These are phyloP conservation scores for Crocodylus rhombifer DNA, from an alignment of 2,797 vertebrate species.

Conservation along the genomic window DNA sequence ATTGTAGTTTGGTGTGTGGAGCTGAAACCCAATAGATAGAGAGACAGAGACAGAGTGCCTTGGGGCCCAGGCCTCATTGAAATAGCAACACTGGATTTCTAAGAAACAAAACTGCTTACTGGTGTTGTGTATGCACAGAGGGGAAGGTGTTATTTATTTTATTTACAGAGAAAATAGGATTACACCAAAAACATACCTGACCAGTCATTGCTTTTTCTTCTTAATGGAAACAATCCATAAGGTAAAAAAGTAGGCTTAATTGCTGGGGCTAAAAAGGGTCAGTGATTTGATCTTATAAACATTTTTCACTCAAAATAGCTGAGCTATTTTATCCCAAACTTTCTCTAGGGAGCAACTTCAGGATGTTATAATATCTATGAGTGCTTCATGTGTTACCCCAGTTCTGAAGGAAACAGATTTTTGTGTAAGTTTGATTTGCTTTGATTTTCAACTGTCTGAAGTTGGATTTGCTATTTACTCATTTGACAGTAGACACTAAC, in stretches of 20 bases:
- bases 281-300: not conserved
- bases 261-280: not conserved
- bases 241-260: not conserved
- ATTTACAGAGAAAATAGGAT: no score
- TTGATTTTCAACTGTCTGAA: not conserved
- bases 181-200: not conserved
- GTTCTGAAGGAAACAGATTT: conserved; percentile 58
- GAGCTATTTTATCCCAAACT: not conserved
- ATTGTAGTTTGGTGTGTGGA: no score
- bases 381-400: conserved; percentile 55
- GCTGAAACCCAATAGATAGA: no score
- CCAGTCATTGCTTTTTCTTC: not conserved
- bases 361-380: conserved; percentile 44
- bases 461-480: conserved; percentile 71
- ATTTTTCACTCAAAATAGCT: not conserved
- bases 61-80: no score
- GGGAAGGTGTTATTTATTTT: no score
- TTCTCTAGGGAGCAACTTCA: not conserved
- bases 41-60: no score
- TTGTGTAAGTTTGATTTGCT: not conserved
- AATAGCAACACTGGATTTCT: no score
- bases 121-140: no score
- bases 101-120: no score
- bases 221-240: not conserved
- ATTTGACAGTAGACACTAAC: conserved; percentile 50